A percentile compares a stretch with the other conserved stretches of the same genome.
phyloP scores from a whole-genome alignment of 1,140 invertebrate genomes.

The Rhagoletis zephyria region DNA sequence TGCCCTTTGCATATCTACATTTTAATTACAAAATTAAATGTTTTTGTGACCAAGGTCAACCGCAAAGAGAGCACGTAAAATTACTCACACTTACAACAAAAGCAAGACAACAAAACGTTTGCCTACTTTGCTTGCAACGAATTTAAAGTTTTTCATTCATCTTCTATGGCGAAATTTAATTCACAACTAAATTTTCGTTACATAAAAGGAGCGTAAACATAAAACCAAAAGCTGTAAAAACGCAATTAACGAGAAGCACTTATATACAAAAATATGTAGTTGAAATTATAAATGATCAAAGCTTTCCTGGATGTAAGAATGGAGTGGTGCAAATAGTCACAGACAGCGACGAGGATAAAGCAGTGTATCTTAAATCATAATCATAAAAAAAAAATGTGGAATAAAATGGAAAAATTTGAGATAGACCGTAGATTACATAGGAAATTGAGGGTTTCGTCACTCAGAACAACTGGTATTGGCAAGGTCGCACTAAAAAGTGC shows the following conservation, averaged over 20 bases:
- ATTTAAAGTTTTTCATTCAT: not conserved
- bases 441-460: too few species aligned
- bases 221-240: not conserved
- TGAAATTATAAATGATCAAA: not conserved
- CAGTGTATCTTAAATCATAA: too few species aligned
- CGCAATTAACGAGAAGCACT: not conserved
- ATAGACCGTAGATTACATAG: too few species aligned
- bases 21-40: slow-evolving; percentile 15
- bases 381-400: too few species aligned
- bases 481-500: too few species aligned
- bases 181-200: not conserved
- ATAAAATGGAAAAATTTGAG: too few species aligned
- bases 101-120: not conserved
- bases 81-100: not conserved
- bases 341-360: too few species aligned
- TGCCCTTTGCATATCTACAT: not conserved
- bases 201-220: not conserved
- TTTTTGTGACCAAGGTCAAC: not conserved
- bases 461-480: too few species aligned
- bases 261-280: not conserved
- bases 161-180: not conserved
- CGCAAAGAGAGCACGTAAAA: not conserved
- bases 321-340: too few species aligned
- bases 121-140: not conserved
- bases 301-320: not conserved